Conservation (phyloP, 2,113 vertebrate genomes). For the Camelus dromedarius region DNA sequence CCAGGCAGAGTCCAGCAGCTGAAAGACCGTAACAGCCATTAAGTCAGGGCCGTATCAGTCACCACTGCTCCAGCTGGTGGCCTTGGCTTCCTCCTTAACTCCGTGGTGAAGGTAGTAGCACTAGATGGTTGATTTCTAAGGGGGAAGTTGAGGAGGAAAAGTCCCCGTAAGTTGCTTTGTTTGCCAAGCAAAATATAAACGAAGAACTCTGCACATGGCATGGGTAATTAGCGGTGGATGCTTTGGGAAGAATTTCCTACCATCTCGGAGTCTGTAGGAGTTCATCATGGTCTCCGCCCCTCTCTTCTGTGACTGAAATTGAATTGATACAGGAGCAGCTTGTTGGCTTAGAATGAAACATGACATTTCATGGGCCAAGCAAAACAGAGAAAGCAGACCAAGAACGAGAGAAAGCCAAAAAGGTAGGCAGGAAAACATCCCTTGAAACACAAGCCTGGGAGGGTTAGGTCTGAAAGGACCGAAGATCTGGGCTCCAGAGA, state of each 20-base stretch:
- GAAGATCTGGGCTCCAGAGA: background rate
- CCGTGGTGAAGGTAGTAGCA: background rate
- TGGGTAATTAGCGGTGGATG: background rate
- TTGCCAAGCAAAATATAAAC: conserved; percentile 36
- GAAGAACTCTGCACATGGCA: background rate
- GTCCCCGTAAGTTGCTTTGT: background rate
- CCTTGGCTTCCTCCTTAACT: background rate
- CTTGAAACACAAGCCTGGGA: background rate
- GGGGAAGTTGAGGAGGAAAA: background rate
- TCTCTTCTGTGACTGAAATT: background rate
- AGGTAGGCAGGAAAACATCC: background rate
- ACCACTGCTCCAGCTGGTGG: background rate
- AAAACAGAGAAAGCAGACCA: background rate
- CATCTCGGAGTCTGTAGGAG: background rate
- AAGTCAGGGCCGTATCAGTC: background rate
- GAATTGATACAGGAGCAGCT: background rate
- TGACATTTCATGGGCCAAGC: conserved; percentile 25
- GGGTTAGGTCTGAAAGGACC: background rate
- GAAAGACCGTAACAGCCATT: rapidly evolving
- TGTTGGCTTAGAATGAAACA: conserved; percentile 9
- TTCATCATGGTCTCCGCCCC: background rate
- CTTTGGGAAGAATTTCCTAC: background rate
- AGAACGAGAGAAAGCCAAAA: conserved; percentile 26
- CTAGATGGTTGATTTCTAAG: conserved; percentile 7
- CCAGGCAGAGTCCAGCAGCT: background rate